Evolutionary conservation across 1,140 invertebrate species (phyloP), one percentile per base, ranked within the genome.

Genomic region (Drosophila takahashii): DNA sequence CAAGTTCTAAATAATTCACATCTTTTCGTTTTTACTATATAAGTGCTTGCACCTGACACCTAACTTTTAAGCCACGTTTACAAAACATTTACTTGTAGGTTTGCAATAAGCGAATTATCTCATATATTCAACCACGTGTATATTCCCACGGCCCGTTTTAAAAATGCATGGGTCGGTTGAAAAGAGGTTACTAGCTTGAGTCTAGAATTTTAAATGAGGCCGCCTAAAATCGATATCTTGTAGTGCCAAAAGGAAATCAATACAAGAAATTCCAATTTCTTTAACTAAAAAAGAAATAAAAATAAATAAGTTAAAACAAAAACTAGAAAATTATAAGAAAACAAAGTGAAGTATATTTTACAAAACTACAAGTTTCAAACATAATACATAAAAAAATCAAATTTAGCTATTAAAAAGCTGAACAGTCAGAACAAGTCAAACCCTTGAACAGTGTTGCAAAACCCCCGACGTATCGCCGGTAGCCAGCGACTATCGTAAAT

Each of bases 401-500:
- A 9, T 0, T n/a, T 16, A 26, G 18, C 15, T 37, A 26, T n/a
- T 13, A 52, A 71, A 60, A 11, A 36, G 53, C 47, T 11, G n/a
- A 8, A 16, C 22, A 4, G 4, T 13, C 51, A 36, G 1, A 15
- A 26, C 51, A 15, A 15, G 13, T 4, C 26, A 51, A 39, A 3
- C 7, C 6, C 9, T 0, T 0, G 5, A n/a, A 1, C 36, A 74
- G 72, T 75, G 72, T 32, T 75, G 51, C 0, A 10, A 44, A 74
- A 27, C 18, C 13, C 4, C 4, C 0, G 4, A n/a, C 18, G 42
- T 65, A 65, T 73, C 34, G 69, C 72, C 72, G 72, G 72, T 75
- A 74, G 39, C 27, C 52, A 50, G 50, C 44, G 58, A 39, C 44
- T 51, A 52, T 59, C 51, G 27, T 75, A 48, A 74, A 60, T 72